Evolutionary conservation across 2,888 invertebrate genomes (phyloP).

Genomic region (Athalia circularis): DNA sequence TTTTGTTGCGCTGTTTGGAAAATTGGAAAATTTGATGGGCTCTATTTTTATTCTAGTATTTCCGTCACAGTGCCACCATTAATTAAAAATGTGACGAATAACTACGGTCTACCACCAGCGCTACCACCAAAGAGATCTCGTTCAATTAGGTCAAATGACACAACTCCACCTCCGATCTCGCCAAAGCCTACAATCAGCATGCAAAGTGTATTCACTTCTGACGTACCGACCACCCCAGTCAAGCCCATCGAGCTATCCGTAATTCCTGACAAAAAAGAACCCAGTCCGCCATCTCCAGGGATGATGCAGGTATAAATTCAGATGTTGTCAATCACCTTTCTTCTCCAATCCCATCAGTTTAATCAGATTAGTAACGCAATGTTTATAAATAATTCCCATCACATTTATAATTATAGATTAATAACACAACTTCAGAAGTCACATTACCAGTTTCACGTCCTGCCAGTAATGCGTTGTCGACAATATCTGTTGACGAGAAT

Average conservation of each 20-base stretch:
- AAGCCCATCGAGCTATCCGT: conserved; percentile 60
- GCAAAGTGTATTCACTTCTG: conserved; percentile 69
- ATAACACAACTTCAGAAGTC: conserved; percentile 62
- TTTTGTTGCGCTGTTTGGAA: too few relatives aligned
- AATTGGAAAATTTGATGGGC: neutral
- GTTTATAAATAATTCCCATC: neutral
- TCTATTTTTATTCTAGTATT: conserved; percentile 59
- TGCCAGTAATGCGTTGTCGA: conserved; percentile 68
- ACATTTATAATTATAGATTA: conserved; percentile 60
- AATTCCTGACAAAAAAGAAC: conserved; percentile 61
- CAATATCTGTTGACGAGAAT: conserved; percentile 68
- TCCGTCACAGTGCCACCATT: conserved; percentile 65
- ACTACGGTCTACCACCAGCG: conserved; percentile 77
- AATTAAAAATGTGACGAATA: conserved; percentile 62
- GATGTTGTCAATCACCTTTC: neutral
- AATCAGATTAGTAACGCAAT: neutral
- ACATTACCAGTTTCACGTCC: conserved; percentile 64
- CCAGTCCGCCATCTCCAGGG: conserved; percentile 38
- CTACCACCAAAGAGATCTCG: conserved; percentile 79
- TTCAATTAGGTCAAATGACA: conserved; percentile 68
- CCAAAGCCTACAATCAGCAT: conserved; percentile 71
- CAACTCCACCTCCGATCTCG: conserved; percentile 68
- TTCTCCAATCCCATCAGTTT: neutral
- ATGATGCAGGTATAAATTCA: conserved; percentile 27
- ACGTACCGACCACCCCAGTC: conserved; percentile 64